Evolutionary conservation across 2,113 vertebrate species (phyloP).

Genomic region (Oxyruncus cristatus): DNA sequence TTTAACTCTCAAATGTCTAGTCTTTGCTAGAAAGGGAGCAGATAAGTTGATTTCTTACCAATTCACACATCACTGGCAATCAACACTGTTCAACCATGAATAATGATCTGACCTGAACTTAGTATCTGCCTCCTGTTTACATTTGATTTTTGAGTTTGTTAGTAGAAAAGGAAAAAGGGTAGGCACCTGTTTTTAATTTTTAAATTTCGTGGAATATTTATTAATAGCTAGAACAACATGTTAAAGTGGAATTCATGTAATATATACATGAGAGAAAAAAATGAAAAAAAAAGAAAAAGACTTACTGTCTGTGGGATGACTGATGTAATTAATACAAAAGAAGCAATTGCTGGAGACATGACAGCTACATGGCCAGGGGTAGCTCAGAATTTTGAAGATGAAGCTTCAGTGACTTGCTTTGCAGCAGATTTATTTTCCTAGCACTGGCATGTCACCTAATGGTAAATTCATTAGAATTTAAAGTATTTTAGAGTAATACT

Average conservation of each 20-base stretch:
- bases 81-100: background rate
- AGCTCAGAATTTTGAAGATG: background rate
- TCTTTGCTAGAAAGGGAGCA: background rate
- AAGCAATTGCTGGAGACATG: background rate
- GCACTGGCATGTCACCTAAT: background rate
- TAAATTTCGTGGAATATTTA: background rate
- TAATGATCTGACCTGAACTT: background rate
- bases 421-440: background rate
- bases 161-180: background rate
- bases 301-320: background rate
- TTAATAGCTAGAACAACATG: background rate
- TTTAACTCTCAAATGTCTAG: background rate
- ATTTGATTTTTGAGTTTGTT: background rate
- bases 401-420: background rate
- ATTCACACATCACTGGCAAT: background rate
- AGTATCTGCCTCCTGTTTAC: background rate
- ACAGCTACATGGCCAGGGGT: background rate
- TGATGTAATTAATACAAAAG: background rate
- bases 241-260: background rate
- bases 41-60: background rate
- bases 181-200: background rate
- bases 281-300: background rate
- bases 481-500: background rate
- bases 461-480: background rate
- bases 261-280: background rate